These are phyloP conservation scores for Leptinotarsa peninsularis DNA, from an alignment of 2,888 invertebrate genomes.

Conservation along the genomic window DNA sequence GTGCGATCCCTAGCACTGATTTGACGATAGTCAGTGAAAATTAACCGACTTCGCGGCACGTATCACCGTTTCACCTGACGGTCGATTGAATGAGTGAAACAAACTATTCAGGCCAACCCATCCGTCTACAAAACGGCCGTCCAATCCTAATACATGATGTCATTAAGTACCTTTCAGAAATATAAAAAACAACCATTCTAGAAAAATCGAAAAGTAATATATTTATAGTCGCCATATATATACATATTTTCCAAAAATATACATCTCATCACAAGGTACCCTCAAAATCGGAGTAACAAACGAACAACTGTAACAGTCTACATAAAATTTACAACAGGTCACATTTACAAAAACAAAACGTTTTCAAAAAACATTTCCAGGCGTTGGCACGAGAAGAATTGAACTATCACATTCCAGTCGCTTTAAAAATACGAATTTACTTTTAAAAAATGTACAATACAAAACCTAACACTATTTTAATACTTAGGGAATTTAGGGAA, in stretches of 20 bases:
- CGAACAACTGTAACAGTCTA: conserved; percentile 36
- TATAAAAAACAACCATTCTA: conserved; percentile 10
- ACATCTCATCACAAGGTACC: conserved; percentile 52
- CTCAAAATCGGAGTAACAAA: conserved; percentile 42
- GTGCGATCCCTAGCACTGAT: too few relatives aligned
- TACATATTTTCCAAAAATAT: conserved; percentile 46
- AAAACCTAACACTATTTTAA: conserved; percentile 36
- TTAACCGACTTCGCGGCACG: too few relatives aligned
- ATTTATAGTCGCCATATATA: conserved; percentile 30
- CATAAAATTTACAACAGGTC: conserved; percentile 33
- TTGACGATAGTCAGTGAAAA: too few relatives aligned
- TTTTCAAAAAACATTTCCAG: conserved; percentile 21
- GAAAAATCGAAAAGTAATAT: conserved; percentile 44
- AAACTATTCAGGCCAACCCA: too few relatives aligned
- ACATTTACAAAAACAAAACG: conserved; percentile 25
- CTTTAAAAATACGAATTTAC: conserved; percentile 34
- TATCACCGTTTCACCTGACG: too few relatives aligned
- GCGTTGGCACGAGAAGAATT: conserved; percentile 40
- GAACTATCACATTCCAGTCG: conserved; percentile 41
- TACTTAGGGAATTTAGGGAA: conserved; percentile 36
- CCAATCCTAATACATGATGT: too few relatives aligned
- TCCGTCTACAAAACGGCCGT: too few relatives aligned
- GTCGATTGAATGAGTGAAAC: too few relatives aligned
- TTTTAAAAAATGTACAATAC: conserved; percentile 38
- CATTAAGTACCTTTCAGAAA: background rate